phyloP scores from a whole-genome alignment of 2,888 invertebrate genomes.

The Caenorhabditis zanzibari region DNA sequence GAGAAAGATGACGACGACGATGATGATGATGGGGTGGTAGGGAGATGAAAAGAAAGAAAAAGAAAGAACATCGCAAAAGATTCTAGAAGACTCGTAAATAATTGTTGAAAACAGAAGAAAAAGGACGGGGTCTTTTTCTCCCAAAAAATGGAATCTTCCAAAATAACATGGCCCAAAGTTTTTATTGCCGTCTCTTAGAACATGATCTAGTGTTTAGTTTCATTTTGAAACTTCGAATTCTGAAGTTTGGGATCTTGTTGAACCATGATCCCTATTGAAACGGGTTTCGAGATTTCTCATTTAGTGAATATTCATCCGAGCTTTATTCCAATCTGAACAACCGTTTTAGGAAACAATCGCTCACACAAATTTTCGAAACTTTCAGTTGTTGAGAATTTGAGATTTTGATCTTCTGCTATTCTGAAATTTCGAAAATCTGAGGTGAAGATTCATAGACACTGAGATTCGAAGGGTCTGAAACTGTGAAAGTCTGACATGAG shows the following conservation, averaged over 20 bases:
- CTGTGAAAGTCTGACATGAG: too few relatives aligned
- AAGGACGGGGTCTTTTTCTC: neutral
- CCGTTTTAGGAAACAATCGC: too few relatives aligned
- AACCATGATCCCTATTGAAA: too few relatives aligned
- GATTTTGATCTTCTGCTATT: too few relatives aligned
- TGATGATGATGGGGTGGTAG: slow-evolving; percentile 22
- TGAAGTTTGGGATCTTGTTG: neutral
- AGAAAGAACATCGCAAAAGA: slow-evolving; percentile 18
- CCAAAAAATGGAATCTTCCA: neutral
- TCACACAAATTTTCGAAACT: too few relatives aligned
- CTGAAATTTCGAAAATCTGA: too few relatives aligned
- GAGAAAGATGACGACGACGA: neutral
- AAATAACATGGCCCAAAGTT: slow-evolving; percentile 26
- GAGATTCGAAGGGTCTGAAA: too few relatives aligned
- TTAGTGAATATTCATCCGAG: too few relatives aligned
- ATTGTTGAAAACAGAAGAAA: slow-evolving; percentile 20
- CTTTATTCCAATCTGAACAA: too few relatives aligned
- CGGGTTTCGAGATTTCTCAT: too few relatives aligned
- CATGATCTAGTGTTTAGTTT: neutral
- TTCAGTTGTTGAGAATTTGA: too few relatives aligned
- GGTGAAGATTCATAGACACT: too few relatives aligned
- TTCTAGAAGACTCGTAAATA: slow-evolving; percentile 31
- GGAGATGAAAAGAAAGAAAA: neutral
- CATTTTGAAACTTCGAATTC: neutral
- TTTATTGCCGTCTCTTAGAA: neutral